Evolutionary conservation across 2,888 invertebrate species (phyloP).

Genomic region (Molanna angustata): DNA sequence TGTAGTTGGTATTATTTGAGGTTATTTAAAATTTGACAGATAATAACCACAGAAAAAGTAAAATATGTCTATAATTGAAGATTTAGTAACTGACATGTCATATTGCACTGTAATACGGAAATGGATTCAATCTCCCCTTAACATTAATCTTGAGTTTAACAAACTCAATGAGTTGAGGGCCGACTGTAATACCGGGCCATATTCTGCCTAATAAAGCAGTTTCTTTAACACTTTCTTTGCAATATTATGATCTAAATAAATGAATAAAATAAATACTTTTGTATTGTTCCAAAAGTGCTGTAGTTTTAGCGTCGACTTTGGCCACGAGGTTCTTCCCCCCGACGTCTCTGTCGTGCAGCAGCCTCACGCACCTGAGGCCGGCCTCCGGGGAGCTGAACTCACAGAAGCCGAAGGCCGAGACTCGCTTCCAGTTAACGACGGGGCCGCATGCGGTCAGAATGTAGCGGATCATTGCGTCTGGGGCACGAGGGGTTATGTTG

Average conservation of each 20-base stretch:
- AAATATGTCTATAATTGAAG: too few relatives aligned
- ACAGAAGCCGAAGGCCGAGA: conserved; percentile 97
- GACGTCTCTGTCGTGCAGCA: conserved; percentile 89
- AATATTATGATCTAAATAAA: not conserved
- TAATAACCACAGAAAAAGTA: too few relatives aligned
- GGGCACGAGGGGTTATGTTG: conserved; percentile 92
- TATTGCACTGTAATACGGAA: too few relatives aligned
- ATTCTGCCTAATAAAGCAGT: too few relatives aligned
- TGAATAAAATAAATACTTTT: conserved; percentile 58
- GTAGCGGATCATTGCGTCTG: conserved; percentile 91
- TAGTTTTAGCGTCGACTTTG: conserved; percentile 96
- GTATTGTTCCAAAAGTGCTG: conserved; percentile 89
- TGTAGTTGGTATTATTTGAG: too few relatives aligned
- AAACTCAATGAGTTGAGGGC: too few relatives aligned
- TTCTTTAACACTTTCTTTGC: not conserved
- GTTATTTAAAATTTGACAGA: too few relatives aligned
- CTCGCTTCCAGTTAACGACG: conserved; percentile 95
- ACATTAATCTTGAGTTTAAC: too few relatives aligned
- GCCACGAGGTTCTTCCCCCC: conserved; percentile 93
- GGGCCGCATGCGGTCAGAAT: conserved; percentile 91
- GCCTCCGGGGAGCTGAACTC: conserved; percentile 93
- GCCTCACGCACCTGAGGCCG: conserved; percentile 87
- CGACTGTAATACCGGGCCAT: too few relatives aligned
- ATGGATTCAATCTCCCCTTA: too few relatives aligned
- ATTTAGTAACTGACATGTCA: too few relatives aligned